phyloP scores from a whole-genome alignment of 2,797 vertebrate genomes.

The Coracias cyanogaster region DNA sequence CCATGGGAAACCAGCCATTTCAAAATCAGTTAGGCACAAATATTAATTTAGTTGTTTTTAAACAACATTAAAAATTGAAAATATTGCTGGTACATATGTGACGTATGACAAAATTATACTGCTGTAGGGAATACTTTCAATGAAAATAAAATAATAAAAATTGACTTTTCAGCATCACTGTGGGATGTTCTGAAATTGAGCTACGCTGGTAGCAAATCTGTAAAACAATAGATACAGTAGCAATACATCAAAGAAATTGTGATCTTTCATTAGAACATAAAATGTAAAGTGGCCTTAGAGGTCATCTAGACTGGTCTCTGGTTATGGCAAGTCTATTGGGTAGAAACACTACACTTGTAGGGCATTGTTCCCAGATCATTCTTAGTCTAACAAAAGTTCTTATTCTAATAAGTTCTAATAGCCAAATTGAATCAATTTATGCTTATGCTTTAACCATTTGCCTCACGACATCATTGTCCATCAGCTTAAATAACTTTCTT shows the following conservation, averaged over 20 bases:
- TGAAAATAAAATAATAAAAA: neutral
- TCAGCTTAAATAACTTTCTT: neutral
- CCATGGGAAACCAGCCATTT: neutral
- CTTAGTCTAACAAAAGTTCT: neutral
- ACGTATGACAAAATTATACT: neutral
- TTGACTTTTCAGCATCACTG: neutral
- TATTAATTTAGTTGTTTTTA: neutral
- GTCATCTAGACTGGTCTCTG: neutral
- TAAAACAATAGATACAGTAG: neutral
- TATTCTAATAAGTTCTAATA: neutral
- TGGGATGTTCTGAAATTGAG: slow-evolving; percentile 6
- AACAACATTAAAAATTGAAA: neutral
- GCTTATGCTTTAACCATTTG: neutral
- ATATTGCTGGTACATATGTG: neutral
- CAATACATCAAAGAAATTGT: slow-evolving; percentile 14
- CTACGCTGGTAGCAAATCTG: neutral
- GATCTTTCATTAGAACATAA: neutral
- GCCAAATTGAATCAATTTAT: neutral
- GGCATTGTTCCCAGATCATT: neutral
- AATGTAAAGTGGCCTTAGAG: neutral
- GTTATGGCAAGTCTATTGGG: neutral
- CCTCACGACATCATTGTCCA: neutral
- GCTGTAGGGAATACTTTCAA: neutral
- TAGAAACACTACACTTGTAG: neutral
- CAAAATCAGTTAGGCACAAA: neutral